phyloP scores from a whole-genome alignment of 2,113 vertebrate genomes.

The Brachypodius melanocephalos region DNA sequence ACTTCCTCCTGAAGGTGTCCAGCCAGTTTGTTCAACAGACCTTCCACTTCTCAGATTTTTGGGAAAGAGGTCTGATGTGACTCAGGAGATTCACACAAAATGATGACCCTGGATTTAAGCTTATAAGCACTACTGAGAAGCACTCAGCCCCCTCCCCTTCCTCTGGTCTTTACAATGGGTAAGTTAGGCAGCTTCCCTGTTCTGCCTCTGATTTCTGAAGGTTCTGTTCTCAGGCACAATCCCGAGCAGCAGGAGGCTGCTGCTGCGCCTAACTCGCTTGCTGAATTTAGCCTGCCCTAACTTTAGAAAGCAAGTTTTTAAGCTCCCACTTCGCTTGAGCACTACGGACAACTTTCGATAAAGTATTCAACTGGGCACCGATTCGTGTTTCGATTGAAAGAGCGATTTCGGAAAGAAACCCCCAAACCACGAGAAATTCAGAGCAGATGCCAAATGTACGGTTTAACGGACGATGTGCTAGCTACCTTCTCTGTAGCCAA shows the following conservation, averaged over 20 bases:
- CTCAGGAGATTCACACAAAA: background rate
- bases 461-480: background rate
- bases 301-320: background rate
- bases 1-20: background rate
- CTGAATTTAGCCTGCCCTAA: background rate
- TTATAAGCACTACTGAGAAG: background rate
- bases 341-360: background rate
- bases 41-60: background rate
- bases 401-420: background rate
- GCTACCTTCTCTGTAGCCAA: background rate
- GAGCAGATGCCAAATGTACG: background rate
- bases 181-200: background rate
- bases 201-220: background rate
- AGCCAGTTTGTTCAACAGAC: background rate
- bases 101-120: background rate
- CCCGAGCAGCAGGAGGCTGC: slow-evolving; percentile 35
- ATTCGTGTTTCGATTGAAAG: background rate
- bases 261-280: background rate
- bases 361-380: background rate
- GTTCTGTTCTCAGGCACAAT: background rate
- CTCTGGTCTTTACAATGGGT: background rate
- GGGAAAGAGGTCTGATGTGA: background rate
- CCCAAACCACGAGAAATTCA: background rate
- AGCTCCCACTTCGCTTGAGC: background rate
- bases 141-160: background rate